A percentile compares a stretch with the other conserved stretches of the same genome.
phyloP scores from a whole-genome alignment of 2,113 vertebrate genomes.

The Tenebrosternarchus preto region DNA sequence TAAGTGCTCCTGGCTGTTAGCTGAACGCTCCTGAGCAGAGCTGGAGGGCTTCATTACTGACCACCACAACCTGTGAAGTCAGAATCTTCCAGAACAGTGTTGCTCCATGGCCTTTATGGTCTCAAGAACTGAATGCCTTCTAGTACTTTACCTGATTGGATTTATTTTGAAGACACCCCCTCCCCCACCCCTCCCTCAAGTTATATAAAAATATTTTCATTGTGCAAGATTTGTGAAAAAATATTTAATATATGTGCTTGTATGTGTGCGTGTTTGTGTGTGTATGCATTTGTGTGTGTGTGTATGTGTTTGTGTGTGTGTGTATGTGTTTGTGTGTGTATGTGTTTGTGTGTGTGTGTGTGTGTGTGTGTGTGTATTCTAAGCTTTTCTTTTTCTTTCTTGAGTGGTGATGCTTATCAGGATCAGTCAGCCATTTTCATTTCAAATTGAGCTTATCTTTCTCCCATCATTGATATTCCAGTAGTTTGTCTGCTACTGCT shows the following conservation, averaged over 20 bases:
- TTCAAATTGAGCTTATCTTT: conserved; percentile 58
- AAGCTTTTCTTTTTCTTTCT: conserved; percentile 18
- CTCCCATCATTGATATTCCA: conserved; percentile 68
- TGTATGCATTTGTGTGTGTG: neutral
- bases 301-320: neutral
- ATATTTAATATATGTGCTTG: neutral
- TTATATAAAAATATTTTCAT: too few relatives aligned
- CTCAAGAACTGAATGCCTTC: conserved; percentile 36
- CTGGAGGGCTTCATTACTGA: conserved; percentile 55
- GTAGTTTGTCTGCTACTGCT: conserved; percentile 63
- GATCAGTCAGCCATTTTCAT: conserved; percentile 56
- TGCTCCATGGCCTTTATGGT: conserved; percentile 51
- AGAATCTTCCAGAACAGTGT: conserved; percentile 48
- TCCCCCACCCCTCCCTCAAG: too few relatives aligned
- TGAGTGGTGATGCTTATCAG: conserved; percentile 53
- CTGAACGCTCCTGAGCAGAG: conserved; percentile 44
- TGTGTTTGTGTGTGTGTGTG: neutral
- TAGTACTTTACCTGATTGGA: neutral
- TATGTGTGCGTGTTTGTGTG: neutral
- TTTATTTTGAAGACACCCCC: neutral
- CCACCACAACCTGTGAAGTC: conserved; percentile 29
- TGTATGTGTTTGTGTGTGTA: neutral
- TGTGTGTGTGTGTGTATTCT: neutral
- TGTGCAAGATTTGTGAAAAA: too few relatives aligned
- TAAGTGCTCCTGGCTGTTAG: conserved; percentile 33